Evolutionary conservation across 1,140 invertebrate genomes (phyloP).

Genomic region (Lepidurus couesii): DNA sequence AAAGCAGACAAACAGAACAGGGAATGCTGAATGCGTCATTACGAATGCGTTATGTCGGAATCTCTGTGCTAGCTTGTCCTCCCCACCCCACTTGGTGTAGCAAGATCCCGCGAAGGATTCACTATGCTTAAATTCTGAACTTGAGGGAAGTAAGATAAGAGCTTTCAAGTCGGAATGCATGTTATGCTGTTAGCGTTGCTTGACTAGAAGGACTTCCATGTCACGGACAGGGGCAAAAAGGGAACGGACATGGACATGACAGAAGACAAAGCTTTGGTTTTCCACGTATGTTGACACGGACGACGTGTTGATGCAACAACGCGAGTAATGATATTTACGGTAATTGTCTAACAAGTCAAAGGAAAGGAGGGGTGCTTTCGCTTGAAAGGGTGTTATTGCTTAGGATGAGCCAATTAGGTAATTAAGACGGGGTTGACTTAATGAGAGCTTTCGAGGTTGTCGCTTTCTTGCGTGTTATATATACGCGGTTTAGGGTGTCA

Average conservation of each 20-base stretch:
- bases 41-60: slow-evolving; percentile 1
- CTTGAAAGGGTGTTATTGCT: background rate
- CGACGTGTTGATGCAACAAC: slow-evolving; percentile 1
- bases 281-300: background rate
- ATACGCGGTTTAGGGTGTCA: background rate
- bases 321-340: background rate
- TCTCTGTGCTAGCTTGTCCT: background rate
- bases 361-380: background rate
- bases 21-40: slow-evolving; percentile 11
- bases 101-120: background rate
- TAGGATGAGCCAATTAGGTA: background rate
- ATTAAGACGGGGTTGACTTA: background rate
- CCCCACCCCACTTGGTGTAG: background rate
- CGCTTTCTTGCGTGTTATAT: background rate
- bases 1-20: background rate
- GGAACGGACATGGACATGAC: background rate
- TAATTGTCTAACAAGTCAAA: background rate
- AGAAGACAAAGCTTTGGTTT: slow-evolving; percentile 1
- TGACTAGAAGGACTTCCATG: slow-evolving; percentile 4
- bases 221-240: background rate
- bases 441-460: background rate
- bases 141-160: background rate
- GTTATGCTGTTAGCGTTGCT: background rate
- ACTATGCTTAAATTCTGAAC: background rate
- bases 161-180: slow-evolving; percentile 9